Evolutionary conservation across 2,113 vertebrate genomes (phyloP).

Genomic region (Casuarius casuarius): DNA sequence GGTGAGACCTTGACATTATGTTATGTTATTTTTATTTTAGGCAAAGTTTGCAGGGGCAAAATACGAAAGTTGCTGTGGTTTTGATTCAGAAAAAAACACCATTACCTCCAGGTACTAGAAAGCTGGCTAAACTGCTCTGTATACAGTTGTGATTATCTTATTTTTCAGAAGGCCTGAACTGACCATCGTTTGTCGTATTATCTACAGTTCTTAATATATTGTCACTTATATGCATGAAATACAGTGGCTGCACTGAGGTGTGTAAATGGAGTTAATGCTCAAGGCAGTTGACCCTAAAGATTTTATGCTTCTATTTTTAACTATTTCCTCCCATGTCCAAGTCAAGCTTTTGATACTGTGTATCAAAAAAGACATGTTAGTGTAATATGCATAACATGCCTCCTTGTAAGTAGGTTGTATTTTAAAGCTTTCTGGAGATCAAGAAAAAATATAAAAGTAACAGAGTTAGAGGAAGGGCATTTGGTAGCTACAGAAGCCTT

Average conservation of each 20-base stretch:
- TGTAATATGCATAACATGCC: accelerated
- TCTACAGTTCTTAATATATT: background rate
- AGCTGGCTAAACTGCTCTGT: background rate
- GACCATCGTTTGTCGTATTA: background rate
- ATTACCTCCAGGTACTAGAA: slow-evolving; percentile 90
- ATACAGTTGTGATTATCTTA: background rate
- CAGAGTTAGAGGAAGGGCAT: background rate
- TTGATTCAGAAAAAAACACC: slow-evolving; percentile 99
- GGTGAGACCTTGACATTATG: background rate
- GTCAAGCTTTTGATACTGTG: background rate
- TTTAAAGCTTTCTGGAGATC: background rate
- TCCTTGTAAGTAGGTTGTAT: background rate
- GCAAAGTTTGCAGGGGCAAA: slow-evolving; percentile 96
- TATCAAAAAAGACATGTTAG: background rate
- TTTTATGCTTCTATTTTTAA: background rate
- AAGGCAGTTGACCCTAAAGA: background rate
- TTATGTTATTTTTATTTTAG: slow-evolving; percentile 65
- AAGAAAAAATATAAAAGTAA: background rate
- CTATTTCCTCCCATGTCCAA: background rate
- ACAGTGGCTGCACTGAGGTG: background rate
- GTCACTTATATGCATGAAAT: background rate
- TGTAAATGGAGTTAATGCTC: background rate
- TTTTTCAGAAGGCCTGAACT: background rate
- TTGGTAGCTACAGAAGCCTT: background rate
- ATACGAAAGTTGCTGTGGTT: slow-evolving; percentile 98